Evolutionary conservation across 1,140 invertebrate species (phyloP), one percentile per base, ranked within the genome.

Genomic region (Nasonia vitripennis): DNA sequence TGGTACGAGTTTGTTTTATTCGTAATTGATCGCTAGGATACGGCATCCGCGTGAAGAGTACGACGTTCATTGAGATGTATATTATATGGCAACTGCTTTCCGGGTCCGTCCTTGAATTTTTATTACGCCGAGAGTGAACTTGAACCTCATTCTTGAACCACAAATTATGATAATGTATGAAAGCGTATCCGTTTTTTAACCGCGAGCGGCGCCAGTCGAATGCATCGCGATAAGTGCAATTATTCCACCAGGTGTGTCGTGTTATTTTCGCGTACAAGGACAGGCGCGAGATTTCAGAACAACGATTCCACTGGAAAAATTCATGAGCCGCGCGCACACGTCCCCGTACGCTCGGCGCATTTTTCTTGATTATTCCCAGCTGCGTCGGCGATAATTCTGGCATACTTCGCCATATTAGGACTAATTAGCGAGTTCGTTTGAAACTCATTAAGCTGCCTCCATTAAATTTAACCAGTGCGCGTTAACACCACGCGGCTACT

Each of bases 121-220:
- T 75, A 45, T 75, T 17, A 10, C 2, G 37, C 27, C n/a, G 27
- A 80, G 68, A 70, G 27, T 12, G 34, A 80, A 70, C 62, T 70
- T 45, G 20, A 78, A 67, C 51, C 51, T 78, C 9, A 62, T 62
- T 70, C 51, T 23, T 70, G 10, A 10, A 27, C 34, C 0, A 70
- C 17, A 70, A 80, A 70, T 80, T 67, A 80, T 80, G 78, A 23
- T 70, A 70, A 80, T 80, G 14, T 70, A 80, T 80, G 78, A 70
- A 78, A 71, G 7, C 55, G 55, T 17, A 62, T 62, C 48, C 1
- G 55, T 62, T 7, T 20, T 20, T 20, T 20, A 20, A 62, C 6
- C 0, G 55, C 55, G 34, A 37, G 20, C 20, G 20, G 55, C 17
- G 55, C 20, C 20, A 62, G 55, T 62, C 20, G 14, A 62, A 62